phyloP scores from a whole-genome alignment of 2,113 vertebrate genomes.

The Mohoua ochrocephala region DNA sequence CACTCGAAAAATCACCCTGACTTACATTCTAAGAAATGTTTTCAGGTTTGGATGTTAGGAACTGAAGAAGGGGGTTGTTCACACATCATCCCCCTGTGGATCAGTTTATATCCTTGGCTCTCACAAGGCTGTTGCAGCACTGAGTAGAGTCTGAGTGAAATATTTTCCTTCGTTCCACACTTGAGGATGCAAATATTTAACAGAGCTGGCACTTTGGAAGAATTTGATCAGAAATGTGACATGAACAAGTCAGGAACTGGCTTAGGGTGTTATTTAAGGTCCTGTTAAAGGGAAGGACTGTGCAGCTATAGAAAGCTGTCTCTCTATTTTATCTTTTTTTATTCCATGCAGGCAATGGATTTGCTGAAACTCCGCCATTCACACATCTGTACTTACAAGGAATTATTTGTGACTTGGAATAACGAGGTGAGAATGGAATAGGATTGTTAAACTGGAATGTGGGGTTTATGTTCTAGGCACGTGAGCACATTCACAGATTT shows the following conservation, averaged over 20 bases:
- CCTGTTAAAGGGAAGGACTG: not conserved
- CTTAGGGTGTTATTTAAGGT: not conserved
- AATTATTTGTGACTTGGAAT: conserved; percentile 74
- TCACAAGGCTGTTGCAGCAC: not conserved
- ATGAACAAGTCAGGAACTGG: not conserved
- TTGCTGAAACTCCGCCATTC: conserved; percentile 68
- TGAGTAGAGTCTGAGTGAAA: not conserved
- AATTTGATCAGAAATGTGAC: not conserved
- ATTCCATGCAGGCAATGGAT: conserved; percentile 44
- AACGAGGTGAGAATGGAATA: conserved; percentile 49
- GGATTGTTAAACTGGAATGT: not conserved
- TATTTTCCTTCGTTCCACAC: not conserved
- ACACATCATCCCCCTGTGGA: not conserved
- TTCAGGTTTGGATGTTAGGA: not conserved
- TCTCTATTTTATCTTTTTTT: not conserved
- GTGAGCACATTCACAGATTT: not conserved
- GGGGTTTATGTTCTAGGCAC: not conserved
- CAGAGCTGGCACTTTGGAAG: not conserved
- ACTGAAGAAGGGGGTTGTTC: not conserved
- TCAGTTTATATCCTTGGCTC: not conserved
- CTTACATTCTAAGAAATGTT: not conserved
- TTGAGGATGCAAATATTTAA: not conserved
- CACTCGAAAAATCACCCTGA: not conserved
- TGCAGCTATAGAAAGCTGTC: not conserved
- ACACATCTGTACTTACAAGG: conserved; percentile 69